phyloP scores from a whole-genome alignment of 2,888 invertebrate species.

The Junonia oenone region DNA sequence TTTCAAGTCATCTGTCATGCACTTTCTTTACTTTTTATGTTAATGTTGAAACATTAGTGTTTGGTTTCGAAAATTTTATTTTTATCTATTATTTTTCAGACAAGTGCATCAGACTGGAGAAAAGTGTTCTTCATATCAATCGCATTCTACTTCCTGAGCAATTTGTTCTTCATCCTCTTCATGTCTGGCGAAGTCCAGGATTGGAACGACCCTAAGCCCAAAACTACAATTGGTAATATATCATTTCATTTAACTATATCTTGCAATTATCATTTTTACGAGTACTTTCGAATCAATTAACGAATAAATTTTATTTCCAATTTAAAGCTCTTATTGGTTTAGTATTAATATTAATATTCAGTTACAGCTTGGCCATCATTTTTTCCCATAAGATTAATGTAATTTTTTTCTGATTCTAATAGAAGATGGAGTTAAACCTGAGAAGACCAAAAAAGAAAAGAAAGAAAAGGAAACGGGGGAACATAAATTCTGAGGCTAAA shows the following conservation, averaged over 20 bases:
- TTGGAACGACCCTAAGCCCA: slow-evolving; percentile 77
- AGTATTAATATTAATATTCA: no score
- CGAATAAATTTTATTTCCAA: no score
- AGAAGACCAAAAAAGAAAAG: slow-evolving; percentile 13
- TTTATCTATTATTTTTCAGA: slow-evolving; percentile 51
- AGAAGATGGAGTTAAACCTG: slow-evolving; percentile 26
- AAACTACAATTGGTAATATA: slow-evolving; percentile 42
- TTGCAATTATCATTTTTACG: background rate
- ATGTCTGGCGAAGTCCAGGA: slow-evolving; percentile 80
- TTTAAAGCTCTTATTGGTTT: no score
- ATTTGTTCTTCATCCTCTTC: slow-evolving; percentile 80
- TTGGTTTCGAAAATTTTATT: no score
- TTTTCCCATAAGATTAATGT: background rate
- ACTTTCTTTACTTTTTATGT: no score
- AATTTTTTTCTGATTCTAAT: background rate
- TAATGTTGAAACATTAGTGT: no score
- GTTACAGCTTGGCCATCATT: background rate
- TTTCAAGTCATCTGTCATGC: no score
- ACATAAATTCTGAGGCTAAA: slow-evolving; percentile 19
- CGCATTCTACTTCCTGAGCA: slow-evolving; percentile 78
- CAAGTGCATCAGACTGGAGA: slow-evolving; percentile 76
- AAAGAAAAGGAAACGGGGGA: slow-evolving; percentile 22
- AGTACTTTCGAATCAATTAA: no score
- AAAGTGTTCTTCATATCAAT: slow-evolving; percentile 83
- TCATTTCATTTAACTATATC: background rate